phyloP scores from a whole-genome alignment of 2,797 vertebrate species.

The Fratercula arctica region DNA sequence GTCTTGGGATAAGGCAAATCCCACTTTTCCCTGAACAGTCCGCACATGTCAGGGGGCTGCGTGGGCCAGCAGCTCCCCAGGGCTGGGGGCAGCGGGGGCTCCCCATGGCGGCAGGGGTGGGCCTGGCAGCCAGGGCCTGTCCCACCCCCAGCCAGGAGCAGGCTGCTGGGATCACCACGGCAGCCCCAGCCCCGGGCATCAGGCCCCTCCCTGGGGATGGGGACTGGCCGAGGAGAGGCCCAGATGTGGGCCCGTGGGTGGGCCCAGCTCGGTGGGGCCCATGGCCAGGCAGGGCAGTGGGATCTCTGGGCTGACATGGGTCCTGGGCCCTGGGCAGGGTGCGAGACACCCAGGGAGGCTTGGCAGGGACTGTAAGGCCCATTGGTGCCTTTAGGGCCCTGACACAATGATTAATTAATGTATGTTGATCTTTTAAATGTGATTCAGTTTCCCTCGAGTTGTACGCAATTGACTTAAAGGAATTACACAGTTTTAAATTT shows the following conservation, averaged over 20 bases:
- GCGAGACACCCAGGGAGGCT: background rate
- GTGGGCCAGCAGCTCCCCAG: background rate
- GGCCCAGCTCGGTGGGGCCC: background rate
- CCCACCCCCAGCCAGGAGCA: background rate
- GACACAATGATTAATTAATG: background rate
- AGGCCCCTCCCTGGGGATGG: background rate
- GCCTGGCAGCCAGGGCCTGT: background rate
- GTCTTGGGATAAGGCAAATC: background rate
- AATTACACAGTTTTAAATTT: background rate
- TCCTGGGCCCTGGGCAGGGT: background rate
- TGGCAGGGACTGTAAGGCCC: background rate
- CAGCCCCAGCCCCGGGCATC: too few species aligned
- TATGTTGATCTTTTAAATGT: background rate
- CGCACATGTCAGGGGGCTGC: too few species aligned
- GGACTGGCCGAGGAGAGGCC: background rate
- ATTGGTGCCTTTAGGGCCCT: background rate
- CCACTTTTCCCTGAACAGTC: background rate
- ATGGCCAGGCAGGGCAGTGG: too few species aligned
- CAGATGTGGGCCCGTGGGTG: fast-evolving
- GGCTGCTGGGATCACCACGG: too few species aligned
- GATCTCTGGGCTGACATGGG: background rate
- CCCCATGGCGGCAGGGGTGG: fast-evolving
- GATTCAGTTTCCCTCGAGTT: background rate
- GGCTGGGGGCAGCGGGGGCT: background rate
- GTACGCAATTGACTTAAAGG: background rate